phyloP scores from a whole-genome alignment of 2,797 vertebrate genomes.

The Falco biarmicus region DNA sequence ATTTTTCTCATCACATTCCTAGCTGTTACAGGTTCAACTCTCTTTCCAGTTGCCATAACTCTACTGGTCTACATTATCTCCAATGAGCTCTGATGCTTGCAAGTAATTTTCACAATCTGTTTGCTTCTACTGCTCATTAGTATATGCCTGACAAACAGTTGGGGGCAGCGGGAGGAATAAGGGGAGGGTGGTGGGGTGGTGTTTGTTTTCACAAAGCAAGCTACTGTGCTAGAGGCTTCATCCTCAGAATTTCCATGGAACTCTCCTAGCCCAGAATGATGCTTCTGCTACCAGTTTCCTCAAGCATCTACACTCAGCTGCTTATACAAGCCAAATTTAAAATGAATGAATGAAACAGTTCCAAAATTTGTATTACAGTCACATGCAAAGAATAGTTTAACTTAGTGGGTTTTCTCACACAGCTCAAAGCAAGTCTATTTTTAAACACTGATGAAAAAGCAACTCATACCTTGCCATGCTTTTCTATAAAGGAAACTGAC shows the following conservation, averaged over 20 bases:
- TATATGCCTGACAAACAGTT: not conserved
- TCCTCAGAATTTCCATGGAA: not conserved
- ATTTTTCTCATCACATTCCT: not conserved
- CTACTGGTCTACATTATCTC: not conserved
- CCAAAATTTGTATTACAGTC: not conserved
- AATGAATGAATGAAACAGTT: not conserved
- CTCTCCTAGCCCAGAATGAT: not conserved
- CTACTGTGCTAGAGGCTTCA: not conserved
- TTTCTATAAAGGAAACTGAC: not conserved
- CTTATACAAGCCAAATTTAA: not conserved
- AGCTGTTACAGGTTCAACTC: not conserved
- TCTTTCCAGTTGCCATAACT: not conserved
- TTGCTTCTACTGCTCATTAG: not conserved
- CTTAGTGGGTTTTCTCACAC: not conserved
- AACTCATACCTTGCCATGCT: not conserved
- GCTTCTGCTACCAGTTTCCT: not conserved
- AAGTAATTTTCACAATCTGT: not conserved
- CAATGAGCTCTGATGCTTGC: not conserved
- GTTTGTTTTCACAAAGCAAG: not conserved
- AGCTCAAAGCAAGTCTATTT: not conserved
- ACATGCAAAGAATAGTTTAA: not conserved
- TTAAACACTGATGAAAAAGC: not conserved
- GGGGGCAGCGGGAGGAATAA: not conserved
- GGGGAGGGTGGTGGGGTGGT: too few species aligned
- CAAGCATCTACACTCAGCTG: not conserved